Percentiles rank a stretch among this genome's conserved stretches.
These are phyloP conservation scores for Rhabdophis nuchalis DNA, from an alignment of 2,797 vertebrate species.

Conservation along the genomic window DNA sequence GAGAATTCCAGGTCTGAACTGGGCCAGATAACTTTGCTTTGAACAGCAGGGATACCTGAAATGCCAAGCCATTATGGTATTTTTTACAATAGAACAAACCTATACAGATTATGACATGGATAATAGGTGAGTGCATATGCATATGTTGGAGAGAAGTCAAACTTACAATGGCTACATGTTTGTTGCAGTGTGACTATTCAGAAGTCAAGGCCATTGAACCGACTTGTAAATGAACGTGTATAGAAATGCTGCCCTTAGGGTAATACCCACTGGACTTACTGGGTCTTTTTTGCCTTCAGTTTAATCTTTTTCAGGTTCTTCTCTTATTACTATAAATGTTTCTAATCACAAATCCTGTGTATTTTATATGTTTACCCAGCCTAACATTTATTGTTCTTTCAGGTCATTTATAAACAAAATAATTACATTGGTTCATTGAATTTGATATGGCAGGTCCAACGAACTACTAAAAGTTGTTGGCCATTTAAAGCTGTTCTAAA, in stretches of 20 bases:
- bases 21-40: fast-evolving
- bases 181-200: neutral
- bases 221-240: neutral
- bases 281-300: neutral
- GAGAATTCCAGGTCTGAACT: neutral
- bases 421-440: neutral
- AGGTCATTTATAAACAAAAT: neutral
- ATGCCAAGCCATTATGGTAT: neutral
- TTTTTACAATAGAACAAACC: neutral
- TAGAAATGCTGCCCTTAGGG: neutral
- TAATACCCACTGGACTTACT: neutral
- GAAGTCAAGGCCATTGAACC: neutral
- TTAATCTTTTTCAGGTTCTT: neutral
- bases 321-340: neutral
- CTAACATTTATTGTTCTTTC: neutral
- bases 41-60: fast-evolving
- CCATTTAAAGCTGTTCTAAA: neutral
- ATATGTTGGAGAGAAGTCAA: neutral
- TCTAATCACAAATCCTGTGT: neutral
- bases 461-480: neutral
- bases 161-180: neutral
- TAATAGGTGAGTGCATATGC: neutral
- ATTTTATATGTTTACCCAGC: neutral
- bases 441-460: neutral
- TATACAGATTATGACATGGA: neutral